Evolutionary conservation across 2,797 vertebrate species (phyloP).

Genomic region (Urocyon cinereoargenteus): DNA sequence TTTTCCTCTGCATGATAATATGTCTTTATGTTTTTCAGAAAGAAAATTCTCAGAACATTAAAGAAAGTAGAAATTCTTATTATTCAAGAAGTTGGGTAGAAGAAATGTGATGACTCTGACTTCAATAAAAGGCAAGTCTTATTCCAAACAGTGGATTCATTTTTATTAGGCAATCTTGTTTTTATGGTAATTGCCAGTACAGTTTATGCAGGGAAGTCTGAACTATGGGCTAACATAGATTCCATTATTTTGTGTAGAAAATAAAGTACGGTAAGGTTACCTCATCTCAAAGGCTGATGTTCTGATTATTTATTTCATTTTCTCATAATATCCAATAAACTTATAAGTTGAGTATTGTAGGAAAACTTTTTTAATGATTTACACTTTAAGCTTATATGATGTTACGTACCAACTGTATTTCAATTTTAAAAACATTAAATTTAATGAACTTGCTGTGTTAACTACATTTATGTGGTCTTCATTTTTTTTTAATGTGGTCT

Average conservation of each 20-base stretch:
- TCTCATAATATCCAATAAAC: neutral
- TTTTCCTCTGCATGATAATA: conserved; percentile 63
- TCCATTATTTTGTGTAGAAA: conserved; percentile 71
- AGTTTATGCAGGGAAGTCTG: conserved; percentile 55
- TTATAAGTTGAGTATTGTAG: neutral
- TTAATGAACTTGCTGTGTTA: neutral
- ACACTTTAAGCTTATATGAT: neutral
- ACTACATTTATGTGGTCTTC: neutral
- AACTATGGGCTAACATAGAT: conserved; percentile 70
- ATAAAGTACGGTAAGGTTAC: neutral
- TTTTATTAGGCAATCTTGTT: conserved; percentile 71
- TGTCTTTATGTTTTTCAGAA: conserved; percentile 68
- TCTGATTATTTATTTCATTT: neutral
- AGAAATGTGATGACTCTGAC: conserved; percentile 61
- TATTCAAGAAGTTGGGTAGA: conserved; percentile 58
- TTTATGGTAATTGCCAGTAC: conserved; percentile 68
- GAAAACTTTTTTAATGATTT: neutral
- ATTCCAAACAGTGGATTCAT: conserved; percentile 52
- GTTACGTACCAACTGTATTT: neutral
- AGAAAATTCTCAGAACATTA: conserved; percentile 65
- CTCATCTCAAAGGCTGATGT: conserved; percentile 23
- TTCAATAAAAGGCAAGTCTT: conserved; percentile 76
- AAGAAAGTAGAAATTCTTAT: conserved; percentile 65
- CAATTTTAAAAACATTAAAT: neutral
- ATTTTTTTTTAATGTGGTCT: neutral